Conservation (phyloP, 2,113 vertebrate species). For the Archilochus colubris region DNA sequence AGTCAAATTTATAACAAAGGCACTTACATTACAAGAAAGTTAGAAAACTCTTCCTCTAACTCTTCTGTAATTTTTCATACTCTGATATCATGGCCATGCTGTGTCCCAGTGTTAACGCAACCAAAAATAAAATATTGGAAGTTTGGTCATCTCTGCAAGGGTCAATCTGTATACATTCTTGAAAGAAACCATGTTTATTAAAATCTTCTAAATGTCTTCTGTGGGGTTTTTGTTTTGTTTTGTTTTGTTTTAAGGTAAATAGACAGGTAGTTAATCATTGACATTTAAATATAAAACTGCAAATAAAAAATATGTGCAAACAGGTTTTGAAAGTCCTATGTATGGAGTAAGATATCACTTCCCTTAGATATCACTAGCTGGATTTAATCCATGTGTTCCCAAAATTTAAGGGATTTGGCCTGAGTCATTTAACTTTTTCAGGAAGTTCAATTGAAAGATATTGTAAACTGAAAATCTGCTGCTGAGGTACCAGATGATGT, state of each 20-base stretch:
- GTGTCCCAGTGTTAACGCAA: neutral
- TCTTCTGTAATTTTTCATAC: neutral
- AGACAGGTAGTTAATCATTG: neutral
- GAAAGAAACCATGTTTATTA: neutral
- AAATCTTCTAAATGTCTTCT: neutral
- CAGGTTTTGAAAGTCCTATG: neutral
- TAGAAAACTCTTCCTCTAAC: neutral
- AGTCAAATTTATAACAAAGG: neutral
- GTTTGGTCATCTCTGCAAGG: fast-evolving
- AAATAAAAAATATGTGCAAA: neutral
- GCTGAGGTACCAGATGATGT: neutral
- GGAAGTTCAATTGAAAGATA: neutral
- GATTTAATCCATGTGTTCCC: fast-evolving
- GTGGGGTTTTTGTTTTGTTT: too few species aligned
- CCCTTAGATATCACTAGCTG: neutral
- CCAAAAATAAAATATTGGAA: neutral
- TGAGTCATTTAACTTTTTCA: neutral
- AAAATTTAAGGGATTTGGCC: neutral
- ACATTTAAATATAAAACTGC: neutral
- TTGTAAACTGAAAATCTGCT: neutral
- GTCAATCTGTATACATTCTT: neutral
- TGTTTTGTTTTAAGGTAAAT: neutral
- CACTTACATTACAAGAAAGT: neutral
- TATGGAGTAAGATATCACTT: neutral
- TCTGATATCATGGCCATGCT: neutral